These are phyloP conservation scores for Novumbra hubbsi DNA, from an alignment of 2,797 vertebrate genomes.

Conservation along the genomic window DNA sequence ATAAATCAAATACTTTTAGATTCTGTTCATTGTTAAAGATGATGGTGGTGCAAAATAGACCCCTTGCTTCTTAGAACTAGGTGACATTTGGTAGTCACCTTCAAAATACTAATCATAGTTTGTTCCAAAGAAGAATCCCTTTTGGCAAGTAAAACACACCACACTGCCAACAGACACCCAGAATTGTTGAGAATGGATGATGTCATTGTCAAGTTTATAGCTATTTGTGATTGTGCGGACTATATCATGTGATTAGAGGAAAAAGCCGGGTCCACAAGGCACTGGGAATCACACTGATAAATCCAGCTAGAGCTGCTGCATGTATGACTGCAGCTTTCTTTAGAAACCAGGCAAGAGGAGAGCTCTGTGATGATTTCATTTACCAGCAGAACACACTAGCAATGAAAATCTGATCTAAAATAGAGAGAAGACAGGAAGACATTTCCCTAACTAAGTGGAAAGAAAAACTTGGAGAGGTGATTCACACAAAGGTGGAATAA, in stretches of 20 bases:
- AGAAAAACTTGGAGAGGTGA: background rate
- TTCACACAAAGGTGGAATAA: background rate
- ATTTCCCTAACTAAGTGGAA: background rate
- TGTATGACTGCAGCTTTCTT: conserved; percentile 5
- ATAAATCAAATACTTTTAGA: background rate
- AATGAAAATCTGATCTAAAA: background rate
- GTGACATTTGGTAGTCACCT: background rate
- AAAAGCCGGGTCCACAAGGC: conserved; percentile 13
- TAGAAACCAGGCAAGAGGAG: conserved; percentile 18
- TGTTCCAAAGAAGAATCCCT: conserved; percentile 32
- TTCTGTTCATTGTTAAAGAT: background rate
- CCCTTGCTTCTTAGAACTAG: conserved; percentile 16
- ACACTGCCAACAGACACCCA: conserved; percentile 41
- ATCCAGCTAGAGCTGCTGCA: background rate
- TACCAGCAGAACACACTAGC: background rate
- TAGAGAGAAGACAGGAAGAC: background rate
- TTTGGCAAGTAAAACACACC: conserved; percentile 29
- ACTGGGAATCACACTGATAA: conserved; percentile 10
- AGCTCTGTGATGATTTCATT: conserved; percentile 28
- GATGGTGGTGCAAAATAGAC: conserved; percentile 6
- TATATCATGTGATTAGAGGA: conserved; percentile 19
- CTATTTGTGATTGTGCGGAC: conserved; percentile 16
- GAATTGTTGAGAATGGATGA: conserved; percentile 36
- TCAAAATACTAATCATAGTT: background rate
- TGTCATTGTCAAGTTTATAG: conserved; percentile 29